phyloP scores from a whole-genome alignment of 2,888 invertebrate genomes.

The Ctenicera cuprea region DNA sequence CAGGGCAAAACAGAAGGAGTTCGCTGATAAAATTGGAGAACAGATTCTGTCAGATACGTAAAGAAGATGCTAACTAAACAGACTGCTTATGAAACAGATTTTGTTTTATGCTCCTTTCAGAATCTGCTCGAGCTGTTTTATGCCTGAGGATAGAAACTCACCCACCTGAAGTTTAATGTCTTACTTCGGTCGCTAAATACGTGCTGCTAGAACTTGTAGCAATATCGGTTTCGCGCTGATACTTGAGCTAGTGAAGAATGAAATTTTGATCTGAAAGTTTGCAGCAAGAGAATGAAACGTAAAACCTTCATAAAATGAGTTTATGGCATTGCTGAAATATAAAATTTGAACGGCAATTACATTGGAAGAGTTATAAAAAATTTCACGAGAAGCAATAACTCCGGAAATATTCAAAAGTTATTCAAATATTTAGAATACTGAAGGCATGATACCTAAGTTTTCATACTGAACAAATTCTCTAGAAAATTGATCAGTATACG shows the following conservation, averaged over 20 bases:
- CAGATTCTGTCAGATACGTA: not conserved
- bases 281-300: not conserved
- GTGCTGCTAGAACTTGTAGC: too few species aligned
- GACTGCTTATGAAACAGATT: not conserved
- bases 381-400: too few species aligned
- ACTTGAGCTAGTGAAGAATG: not conserved
- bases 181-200: too few species aligned
- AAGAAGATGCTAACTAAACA: constrained; percentile 1
- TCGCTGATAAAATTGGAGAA: not conserved
- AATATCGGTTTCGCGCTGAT: not conserved
- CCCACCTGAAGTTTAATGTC: not conserved
- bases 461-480: too few species aligned
- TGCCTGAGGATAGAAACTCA: not conserved
- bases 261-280: not conserved
- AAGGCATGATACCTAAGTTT: too few species aligned
- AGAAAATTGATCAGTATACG: too few species aligned
- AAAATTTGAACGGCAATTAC: not conserved
- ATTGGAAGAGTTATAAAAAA: not conserved
- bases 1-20: not conserved
- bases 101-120: not conserved
- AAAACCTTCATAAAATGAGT: not conserved
- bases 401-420: too few species aligned
- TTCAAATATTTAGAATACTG: too few species aligned
- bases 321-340: constrained; percentile 1
- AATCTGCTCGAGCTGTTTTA: not conserved